Base-by-base conservation (phyloP, 23 tunicate species). In the Halocynthia roretzi region DNA sequence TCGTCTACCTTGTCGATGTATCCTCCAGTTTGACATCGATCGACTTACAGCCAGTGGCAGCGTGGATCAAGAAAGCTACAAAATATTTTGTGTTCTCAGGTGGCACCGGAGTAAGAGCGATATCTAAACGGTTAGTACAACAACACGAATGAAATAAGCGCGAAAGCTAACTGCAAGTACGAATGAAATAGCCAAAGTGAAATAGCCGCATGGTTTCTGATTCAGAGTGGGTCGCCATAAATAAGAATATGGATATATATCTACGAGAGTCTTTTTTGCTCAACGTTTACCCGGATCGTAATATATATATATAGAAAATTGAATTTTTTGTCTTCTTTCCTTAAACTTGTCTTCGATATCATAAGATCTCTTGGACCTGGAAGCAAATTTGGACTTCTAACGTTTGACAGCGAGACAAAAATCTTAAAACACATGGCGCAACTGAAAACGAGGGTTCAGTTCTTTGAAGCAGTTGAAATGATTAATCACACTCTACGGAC, bases 1-100 rank as follows among this genome's bases (percentile, higher is more conserved):
- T 87, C 22, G 80, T 87, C 7, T 87, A 69, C 55, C 48, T 87
- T 40, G 82, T 87, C 8, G 94, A 87, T 65, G 83, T 77, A 9
- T 87, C 94, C 7, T 71, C 83, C 50, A 87, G 94, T 77, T 17
- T 82, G 12, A 20, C 22, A 23, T 7, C 14, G 0, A 62, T 48
- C 20, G 75, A 82, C 52, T 51, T 77, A 8, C 48, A 40, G 52
- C 72, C 69, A 48, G 67, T 82, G 5, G 19, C 48, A 20, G 48
- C 19, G 8, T 87, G 85, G 83, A 75, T 87, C 6, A 87, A 82
- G 66, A 56, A 66, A 6, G 82, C 87, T 5, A 82, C 87, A 17
- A 87, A 87, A 82, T 75, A 65, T 62, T 87, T 87, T 57, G 56
- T 57, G 40, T 87, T 81, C 60, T 61, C 55, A 7, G 80, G 70